Percentiles rank a stretch among this genome's conserved stretches.
These are phyloP conservation scores for Desmophyllum pertusum DNA, from an alignment of 92 coral and sea anemone species.

Conservation along the genomic window DNA sequence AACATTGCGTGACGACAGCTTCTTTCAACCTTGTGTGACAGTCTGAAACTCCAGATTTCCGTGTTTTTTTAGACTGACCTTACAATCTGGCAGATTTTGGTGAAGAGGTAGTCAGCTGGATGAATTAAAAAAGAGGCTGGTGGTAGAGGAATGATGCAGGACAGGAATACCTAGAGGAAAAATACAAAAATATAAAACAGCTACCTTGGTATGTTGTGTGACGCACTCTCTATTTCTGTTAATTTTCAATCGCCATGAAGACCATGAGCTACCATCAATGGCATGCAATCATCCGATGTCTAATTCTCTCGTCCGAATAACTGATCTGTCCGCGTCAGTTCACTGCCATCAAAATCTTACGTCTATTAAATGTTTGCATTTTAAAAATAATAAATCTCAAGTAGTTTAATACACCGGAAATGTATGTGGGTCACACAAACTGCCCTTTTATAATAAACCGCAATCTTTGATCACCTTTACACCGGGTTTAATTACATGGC, in stretches of 20 bases:
- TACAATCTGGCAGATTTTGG: background rate
- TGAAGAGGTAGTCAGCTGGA: background rate
- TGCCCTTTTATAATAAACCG: no score
- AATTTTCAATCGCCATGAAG: background rate
- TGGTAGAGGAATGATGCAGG: conserved; percentile 33
- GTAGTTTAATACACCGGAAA: background rate
- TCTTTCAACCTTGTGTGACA: background rate
- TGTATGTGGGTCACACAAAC: background rate
- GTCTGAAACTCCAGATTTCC: background rate
- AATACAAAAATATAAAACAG: background rate
- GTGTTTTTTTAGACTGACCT: conserved; percentile 4
- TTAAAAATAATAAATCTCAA: background rate
- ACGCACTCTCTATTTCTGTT: background rate
- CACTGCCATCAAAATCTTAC: no score
- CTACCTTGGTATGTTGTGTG: background rate
- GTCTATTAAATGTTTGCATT: no score
- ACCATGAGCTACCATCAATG: background rate
- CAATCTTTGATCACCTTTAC: no score
- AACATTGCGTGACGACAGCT: no score
- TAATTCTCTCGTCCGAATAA: no score
- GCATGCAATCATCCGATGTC: no score
- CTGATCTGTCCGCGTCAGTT: no score
- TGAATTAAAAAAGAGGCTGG: background rate
- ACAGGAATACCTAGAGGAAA: conserved; percentile 20
- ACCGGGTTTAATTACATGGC: no score